phyloP scores from a whole-genome alignment of 1,140 invertebrate genomes.

The Heliconius melpomene region DNA sequence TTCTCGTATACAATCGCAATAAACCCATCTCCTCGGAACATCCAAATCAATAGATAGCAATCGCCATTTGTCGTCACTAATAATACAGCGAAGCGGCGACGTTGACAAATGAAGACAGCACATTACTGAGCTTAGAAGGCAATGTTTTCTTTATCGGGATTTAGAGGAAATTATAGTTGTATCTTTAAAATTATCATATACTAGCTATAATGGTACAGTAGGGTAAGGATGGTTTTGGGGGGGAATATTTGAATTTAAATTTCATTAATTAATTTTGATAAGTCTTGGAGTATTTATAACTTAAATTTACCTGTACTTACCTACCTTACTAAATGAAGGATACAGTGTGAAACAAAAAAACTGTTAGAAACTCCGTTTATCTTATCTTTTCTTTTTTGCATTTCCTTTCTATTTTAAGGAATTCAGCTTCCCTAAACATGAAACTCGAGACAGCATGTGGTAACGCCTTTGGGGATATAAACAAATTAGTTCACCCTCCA shows the following conservation, averaged over 20 bases:
- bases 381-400: background rate
- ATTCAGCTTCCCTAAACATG: background rate
- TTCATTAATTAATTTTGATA: too few relatives aligned
- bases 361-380: background rate
- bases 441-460: slow-evolving; percentile 1
- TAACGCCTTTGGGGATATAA: slow-evolving; percentile 10
- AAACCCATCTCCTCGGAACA: slow-evolving; percentile 17
- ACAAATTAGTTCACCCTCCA: slow-evolving; percentile 13
- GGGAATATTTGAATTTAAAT: too few relatives aligned
- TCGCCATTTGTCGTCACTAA: slow-evolving; percentile 52
- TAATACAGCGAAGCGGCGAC: slow-evolving; percentile 45
- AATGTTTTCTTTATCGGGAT: slow-evolving; percentile 23
- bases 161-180: background rate
- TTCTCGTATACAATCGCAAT: slow-evolving; percentile 8
- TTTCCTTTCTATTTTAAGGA: background rate
- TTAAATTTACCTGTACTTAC: too few relatives aligned
- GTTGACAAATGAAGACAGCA: slow-evolving; percentile 48
- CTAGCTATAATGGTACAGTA: too few relatives aligned
- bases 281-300: too few relatives aligned
- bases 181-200: background rate
- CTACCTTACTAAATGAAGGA: too few relatives aligned
- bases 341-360: too few relatives aligned
- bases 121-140: slow-evolving; percentile 15
- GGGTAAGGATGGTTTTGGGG: too few relatives aligned
- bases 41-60: slow-evolving; percentile 33